Percentiles rank a stretch among this genome's conserved stretches.
These are phyloP conservation scores for Sterrhoptilus dennistouni DNA, from an alignment of 2,113 vertebrate genomes.

Conservation along the genomic window DNA sequence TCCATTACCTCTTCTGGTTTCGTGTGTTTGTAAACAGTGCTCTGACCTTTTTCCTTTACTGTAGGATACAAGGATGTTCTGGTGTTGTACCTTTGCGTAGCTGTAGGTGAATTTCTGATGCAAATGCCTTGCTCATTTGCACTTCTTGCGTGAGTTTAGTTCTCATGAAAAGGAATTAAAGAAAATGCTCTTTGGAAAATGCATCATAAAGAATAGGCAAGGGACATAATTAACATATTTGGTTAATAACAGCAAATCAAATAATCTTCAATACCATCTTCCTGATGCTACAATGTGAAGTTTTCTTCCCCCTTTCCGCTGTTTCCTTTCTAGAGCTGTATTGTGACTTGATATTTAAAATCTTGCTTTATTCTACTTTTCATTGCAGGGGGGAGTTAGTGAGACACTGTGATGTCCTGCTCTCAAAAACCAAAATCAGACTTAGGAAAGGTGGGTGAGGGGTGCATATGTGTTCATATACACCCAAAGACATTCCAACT, in stretches of 20 bases:
- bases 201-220: not conserved
- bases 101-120: not conserved
- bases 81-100: not conserved
- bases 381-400: not conserved
- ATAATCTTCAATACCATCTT: not conserved
- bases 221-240: not conserved
- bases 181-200: not conserved
- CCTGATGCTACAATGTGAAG: not conserved
- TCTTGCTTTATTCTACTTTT: not conserved
- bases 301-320: not conserved
- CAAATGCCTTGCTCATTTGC: not conserved
- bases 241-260: not conserved
- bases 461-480: fast-evolving
- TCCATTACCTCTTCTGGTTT: not conserved
- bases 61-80: not conserved
- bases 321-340: not conserved
- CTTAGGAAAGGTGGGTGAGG: not conserved
- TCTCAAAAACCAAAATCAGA: not conserved
- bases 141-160: fast-evolving
- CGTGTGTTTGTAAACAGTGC: not conserved
- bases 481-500: not conserved
- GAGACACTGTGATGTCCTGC: not conserved
- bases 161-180: not conserved
- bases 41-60: not conserved
- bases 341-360: not conserved